Percentiles rank a stretch among this genome's conserved stretches.
Evolutionary conservation across 2,888 invertebrate genomes (phyloP).

Genomic region (Cepaea hortensis): DNA sequence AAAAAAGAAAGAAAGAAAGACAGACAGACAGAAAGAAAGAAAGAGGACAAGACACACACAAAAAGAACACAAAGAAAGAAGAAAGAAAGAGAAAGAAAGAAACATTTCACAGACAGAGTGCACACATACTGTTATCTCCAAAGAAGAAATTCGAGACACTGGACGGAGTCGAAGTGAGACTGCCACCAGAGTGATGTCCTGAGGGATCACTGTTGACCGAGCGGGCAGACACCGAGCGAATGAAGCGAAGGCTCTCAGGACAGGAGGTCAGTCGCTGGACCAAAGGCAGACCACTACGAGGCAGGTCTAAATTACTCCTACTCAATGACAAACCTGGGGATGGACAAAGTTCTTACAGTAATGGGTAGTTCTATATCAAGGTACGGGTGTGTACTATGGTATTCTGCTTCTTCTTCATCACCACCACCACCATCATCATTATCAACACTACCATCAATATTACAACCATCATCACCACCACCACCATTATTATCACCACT

Average conservation of each 20-base stretch:
- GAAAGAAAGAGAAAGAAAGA: not conserved
- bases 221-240: conserved; percentile 52
- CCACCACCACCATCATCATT: too few relatives aligned
- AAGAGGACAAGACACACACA: too few relatives aligned
- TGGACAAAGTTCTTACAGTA: not conserved
- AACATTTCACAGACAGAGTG: not conserved
- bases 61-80: not conserved
- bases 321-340: conserved; percentile 43
- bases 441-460: too few relatives aligned
- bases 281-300: conserved; percentile 32
- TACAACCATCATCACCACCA: too few relatives aligned
- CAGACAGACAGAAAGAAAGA: too few relatives aligned
- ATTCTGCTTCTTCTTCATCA: too few relatives aligned
- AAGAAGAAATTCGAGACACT: conserved; percentile 45
- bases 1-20: too few relatives aligned
- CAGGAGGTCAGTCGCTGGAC: conserved; percentile 54
- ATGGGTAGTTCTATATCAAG: not conserved
- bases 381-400: too few relatives aligned
- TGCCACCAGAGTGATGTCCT: conserved; percentile 4
- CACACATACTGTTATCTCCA: conserved; percentile 44
- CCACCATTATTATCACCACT: too few relatives aligned
- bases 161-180: conserved; percentile 50
- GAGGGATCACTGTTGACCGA: conserved; percentile 53
- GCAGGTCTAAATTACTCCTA: conserved; percentile 43
- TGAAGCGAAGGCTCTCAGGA: conserved; percentile 51